phyloP scores from a whole-genome alignment of 2,797 vertebrate species.

The Florisuga fusca region DNA sequence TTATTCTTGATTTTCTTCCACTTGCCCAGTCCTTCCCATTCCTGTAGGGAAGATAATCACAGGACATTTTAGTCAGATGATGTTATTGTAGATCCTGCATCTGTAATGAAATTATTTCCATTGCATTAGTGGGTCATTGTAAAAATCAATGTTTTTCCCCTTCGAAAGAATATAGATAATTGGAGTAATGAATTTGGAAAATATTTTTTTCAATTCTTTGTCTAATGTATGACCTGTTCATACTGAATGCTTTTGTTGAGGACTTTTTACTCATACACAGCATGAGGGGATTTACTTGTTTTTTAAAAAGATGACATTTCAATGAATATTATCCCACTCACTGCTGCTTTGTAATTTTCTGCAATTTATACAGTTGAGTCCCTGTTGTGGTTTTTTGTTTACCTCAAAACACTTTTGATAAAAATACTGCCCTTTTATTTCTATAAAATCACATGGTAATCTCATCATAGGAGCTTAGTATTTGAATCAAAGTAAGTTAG shows the following conservation, averaged over 20 bases:
- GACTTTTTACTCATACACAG: background rate
- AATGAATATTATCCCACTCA: background rate
- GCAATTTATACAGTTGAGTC: background rate
- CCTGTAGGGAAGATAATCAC: background rate
- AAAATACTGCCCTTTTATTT: background rate
- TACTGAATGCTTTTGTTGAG: background rate
- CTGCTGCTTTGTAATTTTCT: background rate
- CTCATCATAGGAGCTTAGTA: background rate
- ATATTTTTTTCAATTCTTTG: background rate
- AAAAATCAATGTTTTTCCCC: background rate
- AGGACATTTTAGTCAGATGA: background rate
- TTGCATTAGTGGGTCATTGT: background rate
- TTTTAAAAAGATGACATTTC: background rate
- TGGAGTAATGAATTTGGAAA: background rate
- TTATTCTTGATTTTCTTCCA: background rate
- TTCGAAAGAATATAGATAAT: background rate
- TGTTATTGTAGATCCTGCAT: background rate
- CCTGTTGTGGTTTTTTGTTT: fast-evolving
- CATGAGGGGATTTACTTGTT: background rate
- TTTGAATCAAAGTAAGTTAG: background rate
- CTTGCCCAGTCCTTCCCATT: background rate
- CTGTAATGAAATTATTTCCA: background rate
- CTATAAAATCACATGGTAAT: background rate
- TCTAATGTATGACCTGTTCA: background rate
- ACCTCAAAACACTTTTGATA: background rate